Evolutionary conservation across 2,113 vertebrate genomes (phyloP).

Genomic region (Ardeotis arabs): DNA sequence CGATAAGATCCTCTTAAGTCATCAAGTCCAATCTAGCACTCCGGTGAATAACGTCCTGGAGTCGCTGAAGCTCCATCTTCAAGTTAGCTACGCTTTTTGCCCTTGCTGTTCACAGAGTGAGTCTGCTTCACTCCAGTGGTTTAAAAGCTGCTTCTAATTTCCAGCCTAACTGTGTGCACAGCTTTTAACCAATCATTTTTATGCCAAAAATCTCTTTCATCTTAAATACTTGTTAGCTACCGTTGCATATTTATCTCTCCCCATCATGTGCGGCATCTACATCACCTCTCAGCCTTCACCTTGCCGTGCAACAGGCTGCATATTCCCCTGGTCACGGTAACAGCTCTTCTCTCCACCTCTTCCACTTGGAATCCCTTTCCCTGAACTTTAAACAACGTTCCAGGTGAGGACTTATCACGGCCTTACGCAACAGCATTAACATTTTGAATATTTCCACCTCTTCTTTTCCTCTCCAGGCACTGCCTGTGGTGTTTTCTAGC

Average conservation of each 20-base stretch:
- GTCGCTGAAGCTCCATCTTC: not conserved
- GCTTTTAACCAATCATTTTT: not conserved
- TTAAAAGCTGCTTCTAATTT: not conserved
- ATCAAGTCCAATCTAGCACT: not conserved
- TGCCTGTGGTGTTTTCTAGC: not conserved
- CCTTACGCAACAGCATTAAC: not conserved
- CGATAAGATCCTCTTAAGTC: not conserved
- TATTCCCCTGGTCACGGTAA: not conserved
- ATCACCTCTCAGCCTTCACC: not conserved
- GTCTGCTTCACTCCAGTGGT: not conserved
- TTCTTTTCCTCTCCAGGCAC: not conserved
- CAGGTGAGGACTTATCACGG: not conserved
- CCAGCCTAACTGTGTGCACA: not conserved
- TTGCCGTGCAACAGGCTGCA: fast-evolving
- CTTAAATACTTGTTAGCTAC: not conserved
- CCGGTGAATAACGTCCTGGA: not conserved
- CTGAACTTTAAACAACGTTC: not conserved
- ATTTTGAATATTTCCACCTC: not conserved
- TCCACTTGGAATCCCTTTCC: not conserved
- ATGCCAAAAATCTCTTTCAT: not conserved
- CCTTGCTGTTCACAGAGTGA: not conserved
- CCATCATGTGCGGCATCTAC: not conserved
- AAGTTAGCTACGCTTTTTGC: not conserved
- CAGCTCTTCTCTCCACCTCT: not conserved
- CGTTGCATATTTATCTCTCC: not conserved